These are phyloP conservation scores for Pelagia noctiluca DNA, from an alignment of 30 jellyfish, hydroid and myxozoan species.

Conservation along the genomic window DNA sequence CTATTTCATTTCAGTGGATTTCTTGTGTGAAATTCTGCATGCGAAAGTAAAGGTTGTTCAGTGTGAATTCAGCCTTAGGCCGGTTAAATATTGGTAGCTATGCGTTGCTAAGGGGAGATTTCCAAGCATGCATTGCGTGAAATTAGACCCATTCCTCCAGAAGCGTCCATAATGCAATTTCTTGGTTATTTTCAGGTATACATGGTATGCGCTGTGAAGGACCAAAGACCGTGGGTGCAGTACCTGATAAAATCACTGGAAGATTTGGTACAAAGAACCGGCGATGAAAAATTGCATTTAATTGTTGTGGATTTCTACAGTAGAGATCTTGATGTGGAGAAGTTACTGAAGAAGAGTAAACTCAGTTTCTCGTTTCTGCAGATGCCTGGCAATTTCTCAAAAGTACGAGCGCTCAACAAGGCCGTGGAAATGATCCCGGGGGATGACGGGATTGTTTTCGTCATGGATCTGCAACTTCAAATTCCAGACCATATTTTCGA, in stretches of 20 bases:
- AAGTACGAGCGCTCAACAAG: slow-evolving; percentile 73
- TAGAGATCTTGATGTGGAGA: slow-evolving; percentile 65
- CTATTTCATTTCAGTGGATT: no score
- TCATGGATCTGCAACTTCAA: slow-evolving; percentile 85
- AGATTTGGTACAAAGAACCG: slow-evolving; percentile 58
- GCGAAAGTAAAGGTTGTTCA: no score
- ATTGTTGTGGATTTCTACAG: slow-evolving; percentile 80
- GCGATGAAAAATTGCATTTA: slow-evolving; percentile 76
- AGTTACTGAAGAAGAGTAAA: slow-evolving; percentile 45
- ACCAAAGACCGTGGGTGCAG: slow-evolving; percentile 87
- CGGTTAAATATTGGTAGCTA: no score
- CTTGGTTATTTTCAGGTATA: no score
- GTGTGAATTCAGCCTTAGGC: no score
- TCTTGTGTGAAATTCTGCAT: no score
- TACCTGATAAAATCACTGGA: slow-evolving; percentile 63
- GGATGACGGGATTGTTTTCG: slow-evolving; percentile 70
- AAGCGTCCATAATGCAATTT: no score
- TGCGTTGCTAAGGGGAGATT: no score
- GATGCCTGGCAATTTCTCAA: slow-evolving; percentile 79
- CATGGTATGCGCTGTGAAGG: slow-evolving; percentile 82
- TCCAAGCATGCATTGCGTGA: no score
- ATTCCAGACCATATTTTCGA: slow-evolving; percentile 87
- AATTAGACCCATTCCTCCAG: no score
- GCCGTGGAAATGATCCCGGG: slow-evolving; percentile 66
- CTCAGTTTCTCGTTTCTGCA: slow-evolving; percentile 70